Conservation (phyloP, 2,797 vertebrate genomes). For the Trichosurus vulpecula region DNA sequence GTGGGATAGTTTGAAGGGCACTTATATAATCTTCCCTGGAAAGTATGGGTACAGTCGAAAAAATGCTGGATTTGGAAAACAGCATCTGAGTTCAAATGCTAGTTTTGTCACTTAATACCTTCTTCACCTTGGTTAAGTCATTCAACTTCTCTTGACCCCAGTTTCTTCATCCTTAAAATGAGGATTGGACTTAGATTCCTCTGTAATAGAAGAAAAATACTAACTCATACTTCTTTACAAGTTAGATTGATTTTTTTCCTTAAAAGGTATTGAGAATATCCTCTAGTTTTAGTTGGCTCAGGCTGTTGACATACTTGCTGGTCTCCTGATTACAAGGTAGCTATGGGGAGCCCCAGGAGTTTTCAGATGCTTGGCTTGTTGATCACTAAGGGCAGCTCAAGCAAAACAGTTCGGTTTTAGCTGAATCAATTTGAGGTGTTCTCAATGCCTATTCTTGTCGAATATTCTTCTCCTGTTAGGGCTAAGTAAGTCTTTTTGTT, state of each 20-base stretch:
- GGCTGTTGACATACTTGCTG: background rate
- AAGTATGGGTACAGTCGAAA: background rate
- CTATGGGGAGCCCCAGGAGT: background rate
- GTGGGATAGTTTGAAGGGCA: background rate
- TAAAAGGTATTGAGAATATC: background rate
- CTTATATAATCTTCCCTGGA: background rate
- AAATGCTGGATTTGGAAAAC: background rate
- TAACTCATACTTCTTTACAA: background rate
- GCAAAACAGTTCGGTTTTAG: background rate
- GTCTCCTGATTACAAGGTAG: background rate
- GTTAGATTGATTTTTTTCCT: background rate
- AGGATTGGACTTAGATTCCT: background rate
- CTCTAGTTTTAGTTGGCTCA: background rate
- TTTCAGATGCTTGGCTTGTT: background rate
- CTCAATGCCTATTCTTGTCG: background rate
- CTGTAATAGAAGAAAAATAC: background rate
- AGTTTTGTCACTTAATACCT: background rate
- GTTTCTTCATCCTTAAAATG: background rate
- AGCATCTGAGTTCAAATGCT: background rate
- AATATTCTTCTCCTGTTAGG: background rate
- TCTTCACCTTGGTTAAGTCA: background rate
- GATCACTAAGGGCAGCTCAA: background rate
- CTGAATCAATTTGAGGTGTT: background rate
- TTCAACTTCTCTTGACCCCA: background rate
- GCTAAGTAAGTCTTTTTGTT: background rate